Percentiles rank a stretch among this genome's conserved stretches.
Evolutionary conservation across 1,140 invertebrate genomes (phyloP).

Genomic region (Drosophila sucinea): DNA sequence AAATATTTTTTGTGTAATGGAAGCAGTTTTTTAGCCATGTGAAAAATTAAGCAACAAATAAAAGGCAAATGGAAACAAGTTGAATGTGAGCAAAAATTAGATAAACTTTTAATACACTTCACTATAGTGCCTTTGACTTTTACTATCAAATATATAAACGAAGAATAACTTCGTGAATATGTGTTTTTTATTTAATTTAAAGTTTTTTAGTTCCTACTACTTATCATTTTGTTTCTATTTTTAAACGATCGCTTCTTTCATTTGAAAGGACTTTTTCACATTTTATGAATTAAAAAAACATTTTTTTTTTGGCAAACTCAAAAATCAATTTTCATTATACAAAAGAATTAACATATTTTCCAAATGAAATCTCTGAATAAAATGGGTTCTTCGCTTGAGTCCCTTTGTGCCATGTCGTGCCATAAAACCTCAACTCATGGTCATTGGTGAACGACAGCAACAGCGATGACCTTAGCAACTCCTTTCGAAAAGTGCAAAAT

Average conservation of each 20-base stretch:
- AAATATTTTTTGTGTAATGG: constrained; percentile 56
- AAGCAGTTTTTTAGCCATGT: constrained; percentile 39
- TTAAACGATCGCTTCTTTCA: too few relatives aligned
- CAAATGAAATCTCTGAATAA: too few relatives aligned
- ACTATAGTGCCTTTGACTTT: not conserved
- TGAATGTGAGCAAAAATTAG: not conserved
- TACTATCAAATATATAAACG: too few relatives aligned
- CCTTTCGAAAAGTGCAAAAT: constrained; percentile 52
- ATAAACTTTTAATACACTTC: constrained; percentile 12
- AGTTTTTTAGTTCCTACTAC: too few relatives aligned
- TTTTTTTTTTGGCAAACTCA: too few relatives aligned
- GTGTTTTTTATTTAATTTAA: too few relatives aligned
- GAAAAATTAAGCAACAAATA: constrained; percentile 36
- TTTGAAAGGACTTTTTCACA: too few relatives aligned
- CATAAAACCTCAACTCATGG: constrained; percentile 36
- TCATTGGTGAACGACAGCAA: constrained; percentile 30
- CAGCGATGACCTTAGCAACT: not conserved
- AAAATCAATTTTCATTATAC: too few relatives aligned
- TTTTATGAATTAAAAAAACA: too few relatives aligned
- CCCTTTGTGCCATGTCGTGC: not conserved
- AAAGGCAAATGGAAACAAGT: constrained; percentile 5
- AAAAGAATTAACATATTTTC: too few relatives aligned
- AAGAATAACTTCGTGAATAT: too few relatives aligned
- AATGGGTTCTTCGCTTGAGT: not conserved
- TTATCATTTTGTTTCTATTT: too few relatives aligned